These are phyloP conservation scores for Coturnix japonica DNA, from an alignment of 2,113 vertebrate genomes.

Conservation along the genomic window DNA sequence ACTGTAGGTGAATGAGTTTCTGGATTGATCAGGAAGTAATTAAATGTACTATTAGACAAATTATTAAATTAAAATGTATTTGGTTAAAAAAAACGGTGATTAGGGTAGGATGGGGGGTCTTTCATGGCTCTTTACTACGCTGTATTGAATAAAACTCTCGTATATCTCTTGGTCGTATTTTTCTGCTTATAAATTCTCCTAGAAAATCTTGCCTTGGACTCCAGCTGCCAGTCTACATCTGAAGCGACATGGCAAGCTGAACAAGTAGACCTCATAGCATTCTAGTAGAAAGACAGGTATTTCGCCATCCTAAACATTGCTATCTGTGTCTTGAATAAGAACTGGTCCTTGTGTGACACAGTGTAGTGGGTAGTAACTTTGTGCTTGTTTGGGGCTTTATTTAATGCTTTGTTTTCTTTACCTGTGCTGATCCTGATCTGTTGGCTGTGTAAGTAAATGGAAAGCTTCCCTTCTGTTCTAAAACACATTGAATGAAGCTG, in stretches of 20 bases:
- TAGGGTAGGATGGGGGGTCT: accelerated
- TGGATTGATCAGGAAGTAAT: neutral
- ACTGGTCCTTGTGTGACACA: neutral
- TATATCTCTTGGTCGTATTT: neutral
- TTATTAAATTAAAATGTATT: neutral
- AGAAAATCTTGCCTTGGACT: neutral
- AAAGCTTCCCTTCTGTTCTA: neutral
- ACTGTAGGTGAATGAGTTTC: neutral
- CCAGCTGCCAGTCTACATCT: neutral
- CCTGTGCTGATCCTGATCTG: neutral
- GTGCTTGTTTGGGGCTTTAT: neutral
- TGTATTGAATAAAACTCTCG: neutral
- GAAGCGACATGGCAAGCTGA: neutral
- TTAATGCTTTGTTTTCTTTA: neutral
- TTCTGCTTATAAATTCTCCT: neutral
- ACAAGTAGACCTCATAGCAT: neutral
- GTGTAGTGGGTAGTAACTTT: accelerated
- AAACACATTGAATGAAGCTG: neutral
- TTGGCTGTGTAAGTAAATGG: neutral
- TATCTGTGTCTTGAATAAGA: neutral
- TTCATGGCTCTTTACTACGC: neutral
- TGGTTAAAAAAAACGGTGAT: neutral
- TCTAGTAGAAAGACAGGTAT: neutral
- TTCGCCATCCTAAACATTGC: neutral
- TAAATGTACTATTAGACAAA: neutral